Base-by-base conservation (phyloP, 2,888 invertebrate genomes). In the Dolichopus griseipennis region DNA sequence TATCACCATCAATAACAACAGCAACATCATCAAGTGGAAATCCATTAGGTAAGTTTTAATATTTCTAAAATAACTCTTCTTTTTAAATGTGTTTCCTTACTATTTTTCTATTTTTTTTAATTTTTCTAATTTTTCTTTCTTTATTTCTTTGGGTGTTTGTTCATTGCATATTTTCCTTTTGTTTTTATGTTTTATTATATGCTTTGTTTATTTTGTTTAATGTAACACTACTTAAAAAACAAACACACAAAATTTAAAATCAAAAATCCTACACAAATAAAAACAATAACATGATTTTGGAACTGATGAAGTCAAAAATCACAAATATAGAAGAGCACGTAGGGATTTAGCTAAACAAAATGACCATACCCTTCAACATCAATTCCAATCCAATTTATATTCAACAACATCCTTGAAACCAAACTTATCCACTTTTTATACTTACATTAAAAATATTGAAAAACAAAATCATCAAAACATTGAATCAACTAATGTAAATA, bases 1-100 rank as follows among this genome's bases (percentile, higher is more conserved):
- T 71, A 34, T 73, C 78, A 76, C 71, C 72, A 74, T 76, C 69
- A 73, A 81, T 84, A 82, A 86, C 87, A 83, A 85, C 78, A 37
- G 64, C 64, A 34, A 34, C 33, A 64, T 33, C 37, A 20, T 37
- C 64, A 22, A 62, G 62, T 62, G 22, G 10, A 22, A n/a, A 64
- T 33, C 33, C 20, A 18, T 34, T 34, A n/a, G 37, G 37, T 64
- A 52, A 12, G 52, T 52, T 18, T 15, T 18, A 12, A 6, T n/a
- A 52, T 12, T 18, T 52, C n/a, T 18, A 52, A 18, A 61, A 27
- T 63, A 5, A 2, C 0, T 22, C 12, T 22, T 22, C 1, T 22
- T 22, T 62, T 62, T 22, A 10, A 21, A 22, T 27, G 10, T 61
- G 9, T 61, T 61, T 61, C 8, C 8, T 34, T 37, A 10, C 8